Percentiles rank a stretch among this genome's conserved stretches.
Conservation (phyloP, 2,797 vertebrate species). For the Rhynchonycteris naso region DNA sequence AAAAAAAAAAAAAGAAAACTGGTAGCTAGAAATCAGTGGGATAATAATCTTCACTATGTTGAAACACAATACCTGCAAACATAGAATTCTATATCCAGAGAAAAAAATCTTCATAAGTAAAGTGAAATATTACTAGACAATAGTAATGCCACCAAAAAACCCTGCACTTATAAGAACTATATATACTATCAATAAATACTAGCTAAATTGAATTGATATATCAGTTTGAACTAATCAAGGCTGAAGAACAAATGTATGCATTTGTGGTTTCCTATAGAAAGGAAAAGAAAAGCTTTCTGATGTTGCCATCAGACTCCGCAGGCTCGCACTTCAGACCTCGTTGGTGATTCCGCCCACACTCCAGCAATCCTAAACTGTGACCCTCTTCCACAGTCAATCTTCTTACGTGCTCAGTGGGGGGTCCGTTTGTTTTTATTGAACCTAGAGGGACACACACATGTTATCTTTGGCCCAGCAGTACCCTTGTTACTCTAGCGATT, state of each 20-base stretch:
- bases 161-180: not conserved
- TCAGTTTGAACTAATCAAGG: not conserved
- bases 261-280: not conserved
- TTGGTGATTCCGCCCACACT: not conserved
- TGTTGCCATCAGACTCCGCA: not conserved
- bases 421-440: not conserved
- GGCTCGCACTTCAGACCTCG: too few species aligned
- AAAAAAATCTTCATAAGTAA: not conserved
- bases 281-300: not conserved
- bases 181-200: not conserved
- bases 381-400: not conserved
- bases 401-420: not conserved
- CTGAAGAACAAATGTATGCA: not conserved
- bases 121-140: not conserved
- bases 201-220: not conserved
- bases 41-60: not conserved
- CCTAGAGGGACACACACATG: not conserved
- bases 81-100: not conserved
- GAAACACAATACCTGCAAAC: not conserved
- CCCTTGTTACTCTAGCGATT: not conserved
- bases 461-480: not conserved
- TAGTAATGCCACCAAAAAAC: not conserved
- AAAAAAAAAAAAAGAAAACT: too few species aligned
- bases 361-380: not conserved
- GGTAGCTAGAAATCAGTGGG: not conserved